Percentiles rank a stretch among this genome's conserved stretches.
Conservation (phyloP, 2,888 invertebrate species). For the Synanthedon formicaeformis region DNA sequence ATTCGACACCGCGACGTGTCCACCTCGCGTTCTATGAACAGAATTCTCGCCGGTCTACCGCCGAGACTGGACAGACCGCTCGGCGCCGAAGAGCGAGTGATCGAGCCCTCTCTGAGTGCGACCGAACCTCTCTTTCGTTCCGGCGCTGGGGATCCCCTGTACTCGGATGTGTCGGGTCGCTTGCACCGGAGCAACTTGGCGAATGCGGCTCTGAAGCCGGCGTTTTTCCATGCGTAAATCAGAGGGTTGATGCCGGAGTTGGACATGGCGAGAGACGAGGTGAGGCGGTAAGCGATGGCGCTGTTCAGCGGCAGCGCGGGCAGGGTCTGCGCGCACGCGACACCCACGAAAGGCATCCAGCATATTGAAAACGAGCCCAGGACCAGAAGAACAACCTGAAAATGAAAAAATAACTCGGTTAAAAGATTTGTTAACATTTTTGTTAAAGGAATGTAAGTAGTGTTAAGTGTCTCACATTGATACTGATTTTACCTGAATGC, state of each 20-base stretch:
- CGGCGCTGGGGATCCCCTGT: slow-evolving; percentile 68
- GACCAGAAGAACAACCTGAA: slow-evolving; percentile 81
- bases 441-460: too few relatives aligned
- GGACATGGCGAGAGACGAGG: slow-evolving; percentile 80
- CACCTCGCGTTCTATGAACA: slow-evolving; percentile 46
- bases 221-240: slow-evolving; percentile 89
- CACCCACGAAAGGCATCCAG: slow-evolving; percentile 84
- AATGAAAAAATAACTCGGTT: slow-evolving; percentile 10
- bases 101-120: slow-evolving; percentile 57
- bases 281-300: slow-evolving; percentile 72
- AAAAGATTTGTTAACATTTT: too few relatives aligned
- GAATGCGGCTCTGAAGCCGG: slow-evolving; percentile 81
- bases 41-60: slow-evolving; percentile 50
- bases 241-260: slow-evolving; percentile 86
- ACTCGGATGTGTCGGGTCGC: slow-evolving; percentile 70
- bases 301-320: slow-evolving; percentile 61
- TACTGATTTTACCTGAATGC: slow-evolving; percentile 73
- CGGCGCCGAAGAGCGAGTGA: slow-evolving; percentile 47
- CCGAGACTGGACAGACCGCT: slow-evolving; percentile 39
- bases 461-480: not conserved
- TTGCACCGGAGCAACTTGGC: slow-evolving; percentile 75
- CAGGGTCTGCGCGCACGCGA: slow-evolving; percentile 73
- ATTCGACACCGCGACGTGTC: slow-evolving; percentile 57
- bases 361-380: slow-evolving; percentile 84
- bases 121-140: slow-evolving; percentile 64